These are phyloP conservation scores for Nephrotoma guestfalica DNA, from an alignment of 2,888 invertebrate genomes.

Conservation along the genomic window DNA sequence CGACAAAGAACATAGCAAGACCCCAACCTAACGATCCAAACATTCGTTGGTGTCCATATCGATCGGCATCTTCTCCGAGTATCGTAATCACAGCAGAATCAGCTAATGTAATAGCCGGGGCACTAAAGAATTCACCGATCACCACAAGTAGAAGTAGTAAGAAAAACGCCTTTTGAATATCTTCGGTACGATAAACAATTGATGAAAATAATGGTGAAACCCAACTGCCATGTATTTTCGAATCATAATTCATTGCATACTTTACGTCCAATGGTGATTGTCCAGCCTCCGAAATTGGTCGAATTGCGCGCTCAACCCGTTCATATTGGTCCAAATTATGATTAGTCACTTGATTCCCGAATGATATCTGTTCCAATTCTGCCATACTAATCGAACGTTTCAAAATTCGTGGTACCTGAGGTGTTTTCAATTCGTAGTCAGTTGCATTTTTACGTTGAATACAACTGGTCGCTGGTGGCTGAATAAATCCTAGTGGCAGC, in stretches of 20 bases:
- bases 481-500: conserved; percentile 86
- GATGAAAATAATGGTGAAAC: conserved; percentile 86
- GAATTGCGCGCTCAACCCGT: conserved; percentile 21
- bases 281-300: conserved; percentile 33
- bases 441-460: conserved; percentile 49
- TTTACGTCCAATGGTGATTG: conserved; percentile 61
- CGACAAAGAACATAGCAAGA: conserved; percentile 93
- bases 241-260: conserved; percentile 62
- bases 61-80: conserved; percentile 75
- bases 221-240: conserved; percentile 52
- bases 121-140: conserved; percentile 95
- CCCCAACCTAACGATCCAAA: conserved; percentile 98
- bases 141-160: conserved; percentile 80
- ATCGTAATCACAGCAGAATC: conserved; percentile 83
- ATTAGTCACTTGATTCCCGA: background rate
- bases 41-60: conserved; percentile 95
- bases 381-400: conserved; percentile 33
- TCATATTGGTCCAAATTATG: background rate
- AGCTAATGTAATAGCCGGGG: conserved; percentile 89
- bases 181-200: conserved; percentile 73
- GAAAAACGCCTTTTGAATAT: conserved; percentile 93
- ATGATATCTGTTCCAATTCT: conserved; percentile 19
- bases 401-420: conserved; percentile 34
- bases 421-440: conserved; percentile 44
- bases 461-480: conserved; percentile 86